Base-by-base conservation (phyloP, 2,797 vertebrate genomes). In the Spea hammondii region DNA sequence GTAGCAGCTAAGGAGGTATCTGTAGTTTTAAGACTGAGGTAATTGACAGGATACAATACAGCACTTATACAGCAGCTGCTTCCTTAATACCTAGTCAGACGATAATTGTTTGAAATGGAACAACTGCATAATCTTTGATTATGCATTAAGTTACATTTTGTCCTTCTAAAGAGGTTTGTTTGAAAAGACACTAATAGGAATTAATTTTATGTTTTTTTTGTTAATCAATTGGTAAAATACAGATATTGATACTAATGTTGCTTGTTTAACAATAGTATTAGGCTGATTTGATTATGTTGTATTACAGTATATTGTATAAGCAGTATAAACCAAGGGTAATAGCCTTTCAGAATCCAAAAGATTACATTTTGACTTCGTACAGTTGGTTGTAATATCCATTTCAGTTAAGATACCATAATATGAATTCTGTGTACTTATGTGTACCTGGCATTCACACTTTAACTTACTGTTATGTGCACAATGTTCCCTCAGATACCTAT, bases 51-150 rank as follows among this genome's bases (percentile, higher is more conserved):
- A 12, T 54, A 71, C n/a, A 12, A 64, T 32, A 74, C 17, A 64
- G n/a, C 47, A 50, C 53, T 59, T 59, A 53, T 11, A 54, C 59
- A 8, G 53, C 70, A 72, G 70, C 54, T 72, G 70, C 70, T 44
- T 47, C 70, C 59, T 59, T n/a, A 9, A 14, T 73, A 73, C 55
- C 71, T 73, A 49, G n/a, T 64, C n/a, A 50, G 71, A 48, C 5
- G 6, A 71, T 71, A 46, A 55, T 57, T 55, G 49, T 51, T 51
- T 70, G n/a, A 59, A 72, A 44, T 13, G 57, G 44, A 72, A n/a
- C 55, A 14, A 60, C 54, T 49, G 72, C 57, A 48, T 17, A 51
- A 64, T 44, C 47, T 65, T 74, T 74, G 57, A 45, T 11, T 44
- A 50, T 65, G 46, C 47, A 51, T 64, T 32, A 64, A 45, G 17